These are phyloP conservation scores for Mastomys coucha DNA, from an alignment of 2,113 vertebrate species.

Conservation along the genomic window DNA sequence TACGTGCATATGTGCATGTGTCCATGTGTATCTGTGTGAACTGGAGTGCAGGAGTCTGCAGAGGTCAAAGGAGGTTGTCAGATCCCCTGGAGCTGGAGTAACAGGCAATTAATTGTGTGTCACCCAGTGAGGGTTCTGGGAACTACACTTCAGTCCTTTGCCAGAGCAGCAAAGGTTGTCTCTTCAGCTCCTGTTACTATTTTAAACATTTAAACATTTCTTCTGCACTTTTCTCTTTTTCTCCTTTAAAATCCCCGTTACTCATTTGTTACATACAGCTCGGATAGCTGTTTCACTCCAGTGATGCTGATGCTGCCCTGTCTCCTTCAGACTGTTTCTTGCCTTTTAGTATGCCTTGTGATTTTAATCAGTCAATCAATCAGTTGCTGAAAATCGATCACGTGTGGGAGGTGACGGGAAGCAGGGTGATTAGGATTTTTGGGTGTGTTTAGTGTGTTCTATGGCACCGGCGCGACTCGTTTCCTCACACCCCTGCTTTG, in stretches of 20 bases:
- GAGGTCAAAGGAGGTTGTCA: background rate
- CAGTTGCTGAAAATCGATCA: background rate
- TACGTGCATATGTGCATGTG: background rate
- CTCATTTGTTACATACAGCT: background rate
- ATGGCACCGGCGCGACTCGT: background rate
- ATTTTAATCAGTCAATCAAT: background rate
- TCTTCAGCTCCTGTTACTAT: background rate
- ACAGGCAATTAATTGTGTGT: background rate
- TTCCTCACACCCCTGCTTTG: background rate
- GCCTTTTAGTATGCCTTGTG: background rate
- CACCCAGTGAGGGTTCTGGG: background rate
- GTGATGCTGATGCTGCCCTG: no score
- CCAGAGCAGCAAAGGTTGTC: background rate
- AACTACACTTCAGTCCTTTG: background rate
- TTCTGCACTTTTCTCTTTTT: background rate
- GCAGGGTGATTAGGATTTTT: background rate
- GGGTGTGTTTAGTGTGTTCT: background rate
- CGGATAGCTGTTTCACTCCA: no score
- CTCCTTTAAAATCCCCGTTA: no score
- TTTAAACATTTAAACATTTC: background rate
- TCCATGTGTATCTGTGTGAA: background rate
- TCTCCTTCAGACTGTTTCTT: background rate
- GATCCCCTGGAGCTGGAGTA: background rate
- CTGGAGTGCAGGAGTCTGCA: background rate
- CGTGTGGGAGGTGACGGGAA: background rate